Conservation (phyloP, 2,113 vertebrate species). For the Amphiprion ocellaris region DNA sequence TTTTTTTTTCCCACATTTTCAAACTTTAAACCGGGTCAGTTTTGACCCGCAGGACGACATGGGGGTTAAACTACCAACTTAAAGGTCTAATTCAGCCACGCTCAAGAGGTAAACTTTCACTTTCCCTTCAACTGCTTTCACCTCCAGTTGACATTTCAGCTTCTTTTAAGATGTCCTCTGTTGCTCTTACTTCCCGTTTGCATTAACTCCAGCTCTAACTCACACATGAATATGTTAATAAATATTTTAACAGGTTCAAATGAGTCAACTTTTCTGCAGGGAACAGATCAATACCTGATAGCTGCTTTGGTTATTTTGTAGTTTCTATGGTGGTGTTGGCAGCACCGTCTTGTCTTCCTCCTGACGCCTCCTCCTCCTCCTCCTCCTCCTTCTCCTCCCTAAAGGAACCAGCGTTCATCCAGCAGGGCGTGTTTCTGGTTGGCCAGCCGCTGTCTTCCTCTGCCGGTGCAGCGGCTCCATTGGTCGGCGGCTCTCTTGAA, state of each 20-base stretch:
- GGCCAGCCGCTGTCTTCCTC: slow-evolving; percentile 53
- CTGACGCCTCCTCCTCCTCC: slow-evolving; percentile 3
- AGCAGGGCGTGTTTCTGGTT: slow-evolving; percentile 53
- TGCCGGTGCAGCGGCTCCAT: slow-evolving; percentile 46
- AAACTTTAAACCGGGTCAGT: too few relatives aligned
- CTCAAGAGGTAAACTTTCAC: too few relatives aligned
- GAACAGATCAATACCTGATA: not conserved
- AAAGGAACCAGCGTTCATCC: slow-evolving; percentile 6
- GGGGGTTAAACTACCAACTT: too few relatives aligned
- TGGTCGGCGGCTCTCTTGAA: slow-evolving; percentile 71
- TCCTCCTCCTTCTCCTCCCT: not conserved
- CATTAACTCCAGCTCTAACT: too few relatives aligned
- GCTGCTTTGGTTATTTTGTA: not conserved
- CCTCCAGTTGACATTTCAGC: not conserved
- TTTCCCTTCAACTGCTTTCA: not conserved
- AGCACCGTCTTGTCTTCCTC: not conserved
- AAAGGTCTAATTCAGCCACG: too few relatives aligned
- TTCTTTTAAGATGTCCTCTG: not conserved
- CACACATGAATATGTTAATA: not conserved
- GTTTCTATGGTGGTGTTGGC: not conserved
- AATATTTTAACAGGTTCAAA: not conserved
- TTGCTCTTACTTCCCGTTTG: too few relatives aligned
- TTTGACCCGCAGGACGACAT: too few relatives aligned
- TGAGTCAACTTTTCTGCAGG: not conserved
- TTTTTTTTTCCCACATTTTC: too few relatives aligned